phyloP scores from a whole-genome alignment of 2,113 vertebrate species.

The Cacatua alba region DNA sequence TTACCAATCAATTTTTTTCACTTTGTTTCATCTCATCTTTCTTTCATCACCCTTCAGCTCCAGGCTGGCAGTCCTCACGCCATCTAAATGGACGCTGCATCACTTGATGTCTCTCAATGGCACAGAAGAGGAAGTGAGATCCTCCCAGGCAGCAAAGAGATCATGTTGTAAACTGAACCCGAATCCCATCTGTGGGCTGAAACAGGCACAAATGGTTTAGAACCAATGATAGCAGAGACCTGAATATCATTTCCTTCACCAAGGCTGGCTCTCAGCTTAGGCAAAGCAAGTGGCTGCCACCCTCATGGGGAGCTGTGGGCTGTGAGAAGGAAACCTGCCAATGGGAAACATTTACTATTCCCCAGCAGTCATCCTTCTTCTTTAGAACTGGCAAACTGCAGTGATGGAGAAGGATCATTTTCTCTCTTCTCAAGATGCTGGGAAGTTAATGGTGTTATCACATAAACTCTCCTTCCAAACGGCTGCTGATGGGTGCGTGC shows the following conservation, averaged over 20 bases:
- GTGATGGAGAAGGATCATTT: neutral
- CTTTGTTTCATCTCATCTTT: neutral
- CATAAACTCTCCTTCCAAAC: neutral
- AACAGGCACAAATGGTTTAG: neutral
- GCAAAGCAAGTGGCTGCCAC: slow-evolving; percentile 17
- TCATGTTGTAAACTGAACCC: neutral
- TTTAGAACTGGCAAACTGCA: neutral
- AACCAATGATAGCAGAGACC: neutral
- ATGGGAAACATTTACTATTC: neutral
- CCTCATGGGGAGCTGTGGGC: neutral
- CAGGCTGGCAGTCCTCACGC: neutral
- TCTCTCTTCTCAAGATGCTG: neutral
- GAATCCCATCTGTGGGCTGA: neutral
- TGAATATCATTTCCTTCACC: neutral
- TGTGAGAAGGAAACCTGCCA: neutral
- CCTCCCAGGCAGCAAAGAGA: neutral
- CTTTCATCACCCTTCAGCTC: neutral
- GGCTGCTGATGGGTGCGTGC: accelerated
- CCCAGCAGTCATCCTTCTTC: neutral
- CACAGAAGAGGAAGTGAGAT: neutral
- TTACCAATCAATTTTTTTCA: neutral
- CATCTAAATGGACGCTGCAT: accelerated
- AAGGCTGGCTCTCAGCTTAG: neutral
- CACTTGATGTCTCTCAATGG: neutral
- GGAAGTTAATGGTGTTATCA: neutral